phyloP scores from a whole-genome alignment of 2,888 invertebrate genomes.

The Lycaena phlaeas region DNA sequence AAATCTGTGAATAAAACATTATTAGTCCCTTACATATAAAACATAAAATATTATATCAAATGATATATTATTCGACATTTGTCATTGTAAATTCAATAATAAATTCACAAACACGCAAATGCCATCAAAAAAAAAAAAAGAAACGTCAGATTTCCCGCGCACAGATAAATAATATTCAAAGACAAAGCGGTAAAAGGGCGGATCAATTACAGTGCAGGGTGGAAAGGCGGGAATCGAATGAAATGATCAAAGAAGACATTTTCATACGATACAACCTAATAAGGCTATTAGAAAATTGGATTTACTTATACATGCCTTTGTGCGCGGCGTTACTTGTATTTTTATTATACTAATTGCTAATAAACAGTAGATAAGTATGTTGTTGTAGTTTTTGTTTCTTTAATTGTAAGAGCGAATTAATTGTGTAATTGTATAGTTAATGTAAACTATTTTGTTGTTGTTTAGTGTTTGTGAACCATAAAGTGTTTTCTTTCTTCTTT shows the following conservation, averaged over 20 bases:
- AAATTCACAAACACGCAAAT: neutral
- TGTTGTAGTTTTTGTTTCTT: no score
- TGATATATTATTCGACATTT: neutral
- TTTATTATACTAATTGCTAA: no score
- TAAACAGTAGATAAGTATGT: no score
- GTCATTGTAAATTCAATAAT: neutral
- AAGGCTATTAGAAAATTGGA: constrained; percentile 43
- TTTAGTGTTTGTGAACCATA: no score
- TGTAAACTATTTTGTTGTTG: no score
- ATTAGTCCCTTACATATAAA: neutral
- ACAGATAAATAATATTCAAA: neutral
- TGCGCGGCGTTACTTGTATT: neutral
- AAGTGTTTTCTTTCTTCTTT: no score
- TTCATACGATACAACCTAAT: constrained; percentile 30
- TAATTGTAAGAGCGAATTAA: no score
- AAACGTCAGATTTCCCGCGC: neutral
- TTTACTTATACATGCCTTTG: constrained; percentile 24
- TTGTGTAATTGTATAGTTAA: no score
- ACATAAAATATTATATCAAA: no score
- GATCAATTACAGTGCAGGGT: constrained; percentile 16
- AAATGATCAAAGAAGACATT: constrained; percentile 31
- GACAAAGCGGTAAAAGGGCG: constrained; percentile 16
- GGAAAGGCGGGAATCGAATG: constrained; percentile 16
- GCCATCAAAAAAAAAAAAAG: neutral
- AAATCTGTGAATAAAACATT: neutral